A percentile compares a stretch with the other conserved stretches of the same genome.
These are phyloP conservation scores for Popillia japonica DNA, from an alignment of 1,140 invertebrate genomes.

Conservation along the genomic window DNA sequence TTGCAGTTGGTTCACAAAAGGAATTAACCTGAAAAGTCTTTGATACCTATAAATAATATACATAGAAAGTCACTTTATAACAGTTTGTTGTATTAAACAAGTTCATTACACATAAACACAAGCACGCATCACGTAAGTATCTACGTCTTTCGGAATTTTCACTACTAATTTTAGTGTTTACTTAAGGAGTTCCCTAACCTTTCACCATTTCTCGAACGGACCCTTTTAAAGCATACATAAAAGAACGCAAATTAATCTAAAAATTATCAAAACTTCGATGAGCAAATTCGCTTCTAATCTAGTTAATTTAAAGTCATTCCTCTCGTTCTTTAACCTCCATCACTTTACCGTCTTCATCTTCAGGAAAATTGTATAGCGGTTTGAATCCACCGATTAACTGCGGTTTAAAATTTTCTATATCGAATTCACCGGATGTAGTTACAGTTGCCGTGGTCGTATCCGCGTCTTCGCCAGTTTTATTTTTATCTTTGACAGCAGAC, in stretches of 20 bases:
- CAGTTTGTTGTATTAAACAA: too few relatives aligned
- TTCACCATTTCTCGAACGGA: not conserved
- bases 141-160: not conserved
- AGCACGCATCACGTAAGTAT: not conserved
- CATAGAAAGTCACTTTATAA: too few relatives aligned
- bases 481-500: conserved; percentile 66
- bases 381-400: conserved; percentile 74
- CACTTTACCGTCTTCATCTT: conserved; percentile 45
- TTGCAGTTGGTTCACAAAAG: not conserved
- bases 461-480: conserved; percentile 49
- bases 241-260: not conserved
- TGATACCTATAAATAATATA: too few relatives aligned
- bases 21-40: too few relatives aligned
- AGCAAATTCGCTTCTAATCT: too few relatives aligned
- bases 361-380: conserved; percentile 66
- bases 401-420: conserved; percentile 74
- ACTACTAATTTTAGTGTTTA: not conserved
- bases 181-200: not conserved
- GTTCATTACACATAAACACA: not conserved
- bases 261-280: too few relatives aligned
- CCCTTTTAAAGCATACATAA: not conserved
- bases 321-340: conserved; percentile 49
- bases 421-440: conserved; percentile 62
- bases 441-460: conserved; percentile 56
- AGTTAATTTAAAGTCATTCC: conserved; percentile 41